Conservation (phyloP, 92 coral and sea anemone genomes). For the Heteractis magnifica region DNA sequence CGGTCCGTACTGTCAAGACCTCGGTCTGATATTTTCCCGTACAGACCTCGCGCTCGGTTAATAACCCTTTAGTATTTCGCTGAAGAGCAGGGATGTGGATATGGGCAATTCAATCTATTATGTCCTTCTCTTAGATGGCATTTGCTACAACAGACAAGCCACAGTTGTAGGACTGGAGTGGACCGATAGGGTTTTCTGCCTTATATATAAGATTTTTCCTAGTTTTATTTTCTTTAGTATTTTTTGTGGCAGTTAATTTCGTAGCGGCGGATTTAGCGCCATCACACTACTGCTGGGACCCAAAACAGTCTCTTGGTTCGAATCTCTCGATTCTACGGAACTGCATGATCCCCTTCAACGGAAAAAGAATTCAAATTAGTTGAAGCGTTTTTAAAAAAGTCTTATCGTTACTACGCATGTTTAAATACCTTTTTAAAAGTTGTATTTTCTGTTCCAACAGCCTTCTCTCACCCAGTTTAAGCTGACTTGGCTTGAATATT, state of each 20-base stretch:
- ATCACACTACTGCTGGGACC: no score
- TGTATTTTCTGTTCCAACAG: background rate
- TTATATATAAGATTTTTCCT: background rate
- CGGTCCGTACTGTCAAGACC: no score
- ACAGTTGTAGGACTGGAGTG: background rate
- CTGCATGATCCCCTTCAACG: background rate
- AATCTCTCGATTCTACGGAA: background rate
- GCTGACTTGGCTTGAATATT: background rate
- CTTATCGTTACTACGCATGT: background rate
- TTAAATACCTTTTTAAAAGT: no score
- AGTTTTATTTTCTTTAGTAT: background rate
- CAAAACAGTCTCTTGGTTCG: background rate
- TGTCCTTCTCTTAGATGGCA: no score
- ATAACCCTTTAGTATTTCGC: no score
- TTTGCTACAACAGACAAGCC: background rate
- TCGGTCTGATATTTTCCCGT: no score
- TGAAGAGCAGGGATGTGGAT: no score
- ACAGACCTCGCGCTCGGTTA: no score
- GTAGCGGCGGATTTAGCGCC: background rate
- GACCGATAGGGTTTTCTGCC: background rate
- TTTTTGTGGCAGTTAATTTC: background rate
- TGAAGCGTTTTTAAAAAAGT: background rate
- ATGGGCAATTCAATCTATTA: no score
- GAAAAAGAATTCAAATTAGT: no score
- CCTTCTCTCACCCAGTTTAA: background rate